Percentiles rank a stretch among this genome's conserved stretches.
These are phyloP conservation scores for Cavia porcellus DNA, from an alignment of 2,113 vertebrate genomes.

Conservation along the genomic window DNA sequence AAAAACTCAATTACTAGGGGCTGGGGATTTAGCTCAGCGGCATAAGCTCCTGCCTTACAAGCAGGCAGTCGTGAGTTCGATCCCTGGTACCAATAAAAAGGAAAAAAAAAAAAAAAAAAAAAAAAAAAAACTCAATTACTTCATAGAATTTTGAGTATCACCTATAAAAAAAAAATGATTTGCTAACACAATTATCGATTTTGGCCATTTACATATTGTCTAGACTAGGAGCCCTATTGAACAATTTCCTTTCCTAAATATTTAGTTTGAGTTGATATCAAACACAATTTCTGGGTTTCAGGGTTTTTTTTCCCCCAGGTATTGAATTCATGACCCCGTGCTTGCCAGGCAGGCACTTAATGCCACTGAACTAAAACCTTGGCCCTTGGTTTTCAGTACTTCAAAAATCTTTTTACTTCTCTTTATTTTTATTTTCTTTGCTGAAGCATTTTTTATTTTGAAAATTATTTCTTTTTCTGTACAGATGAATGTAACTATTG, in stretches of 20 bases:
- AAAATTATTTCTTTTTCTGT: background rate
- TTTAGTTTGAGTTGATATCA: constrained; percentile 14
- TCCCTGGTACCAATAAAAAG: too few relatives aligned
- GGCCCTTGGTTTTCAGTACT: background rate
- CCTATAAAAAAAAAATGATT: background rate
- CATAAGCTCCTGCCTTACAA: too few relatives aligned
- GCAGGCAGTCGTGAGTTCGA: too few relatives aligned
- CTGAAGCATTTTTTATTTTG: background rate
- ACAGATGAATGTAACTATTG: background rate
- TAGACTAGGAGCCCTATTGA: background rate
- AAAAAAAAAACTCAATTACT: too few relatives aligned
- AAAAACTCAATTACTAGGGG: too few relatives aligned
- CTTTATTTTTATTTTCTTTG: background rate
- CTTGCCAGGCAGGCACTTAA: too few relatives aligned
- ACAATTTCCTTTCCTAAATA: constrained; percentile 56
- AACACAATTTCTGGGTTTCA: too few relatives aligned
- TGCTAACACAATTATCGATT: constrained; percentile 26
- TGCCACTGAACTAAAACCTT: too few relatives aligned
- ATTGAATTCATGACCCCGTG: too few relatives aligned
- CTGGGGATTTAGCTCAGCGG: too few relatives aligned
- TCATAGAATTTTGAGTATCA: background rate
- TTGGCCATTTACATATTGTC: background rate
- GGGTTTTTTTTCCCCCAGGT: too few relatives aligned
- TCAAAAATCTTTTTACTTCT: background rate
- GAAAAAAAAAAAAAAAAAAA: too few relatives aligned